phyloP scores from a whole-genome alignment of 2,797 vertebrate species.

The Discoglossus pictus region DNA sequence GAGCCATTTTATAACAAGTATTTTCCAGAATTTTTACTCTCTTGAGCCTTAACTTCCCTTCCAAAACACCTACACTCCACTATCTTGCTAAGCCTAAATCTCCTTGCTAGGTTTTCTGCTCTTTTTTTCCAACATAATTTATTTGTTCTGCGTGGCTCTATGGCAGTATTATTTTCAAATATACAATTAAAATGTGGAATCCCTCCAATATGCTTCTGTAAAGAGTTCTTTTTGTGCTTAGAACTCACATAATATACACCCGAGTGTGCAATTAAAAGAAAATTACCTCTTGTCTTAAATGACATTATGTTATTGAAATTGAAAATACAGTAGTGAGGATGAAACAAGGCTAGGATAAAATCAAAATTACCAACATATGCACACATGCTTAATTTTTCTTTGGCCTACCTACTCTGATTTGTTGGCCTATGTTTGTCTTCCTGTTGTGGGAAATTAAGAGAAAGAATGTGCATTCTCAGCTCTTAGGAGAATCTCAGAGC shows the following conservation, averaged over 20 bases:
- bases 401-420: slow-evolving; percentile 38
- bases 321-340: background rate
- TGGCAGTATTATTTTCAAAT: no score
- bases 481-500: slow-evolving; percentile 61
- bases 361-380: background rate
- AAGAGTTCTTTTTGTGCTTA: no score
- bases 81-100: slow-evolving; percentile 20
- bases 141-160: background rate
- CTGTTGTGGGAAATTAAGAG: slow-evolving; percentile 50
- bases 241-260: no score
- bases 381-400: slow-evolving; percentile 30
- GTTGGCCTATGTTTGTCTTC: slow-evolving; percentile 57
- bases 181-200: no score
- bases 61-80: slow-evolving; percentile 48
- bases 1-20: slow-evolving; percentile 32
- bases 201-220: no score
- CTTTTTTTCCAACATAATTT: background rate
- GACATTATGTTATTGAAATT: no score
- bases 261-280: no score
- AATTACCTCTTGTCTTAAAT: no score
- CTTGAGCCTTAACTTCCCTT: slow-evolving; percentile 42
- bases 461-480: slow-evolving; percentile 59
- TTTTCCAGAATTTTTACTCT: slow-evolving; percentile 35
- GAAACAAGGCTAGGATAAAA: slow-evolving; percentile 2
- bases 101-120: slow-evolving; percentile 1